Base-by-base conservation (phyloP, 2,113 vertebrate genomes). In the Leiothrix lutea region DNA sequence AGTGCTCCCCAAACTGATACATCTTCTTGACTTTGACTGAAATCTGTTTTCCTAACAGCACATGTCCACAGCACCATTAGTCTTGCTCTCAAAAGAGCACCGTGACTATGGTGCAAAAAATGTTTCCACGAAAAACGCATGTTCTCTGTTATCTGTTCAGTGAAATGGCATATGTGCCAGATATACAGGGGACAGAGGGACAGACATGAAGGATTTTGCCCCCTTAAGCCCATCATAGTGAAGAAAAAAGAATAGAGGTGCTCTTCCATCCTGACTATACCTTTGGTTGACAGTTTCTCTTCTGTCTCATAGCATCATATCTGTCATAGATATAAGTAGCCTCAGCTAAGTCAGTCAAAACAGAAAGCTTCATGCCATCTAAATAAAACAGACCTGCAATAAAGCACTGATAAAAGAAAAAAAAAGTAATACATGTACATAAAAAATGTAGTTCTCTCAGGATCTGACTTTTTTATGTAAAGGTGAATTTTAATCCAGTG, bases 401-500 rank as follows among this genome's bases (percentile, higher is more conserved):
- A 95, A 87, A 87, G 8, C 31, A 51, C 22, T 45, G 16, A 42
- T 70, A 14, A 42, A 65, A 60, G 3, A 56, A 77, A 64, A 62
- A 69, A n/a, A 56, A 72, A 64, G 12, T 23, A 70, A 86, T 36
- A 82, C 17, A 45, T 16, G 69, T 45, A 47, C 42, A 83, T 82
- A 61, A 36, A 88, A 85, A 92, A 57, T 38, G 12, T 47, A 66
- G 33, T 51, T 92, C 51, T 92, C 51, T 31, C 22, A 91, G 35
- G 47, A 80, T 83, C 26, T 88, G 44, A 29, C 25, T 90, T 92
- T 86, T 86, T 86, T 88, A 78, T 35, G 64, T 70, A 90, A 80
- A 96, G 75, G 92, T 94, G 72, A 95, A 93, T 94, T 95, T 97
- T 93, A 96, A 95, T 96, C 36, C 69, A 74, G 56, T 74, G 79